Evolutionary conservation across 1,140 invertebrate genomes (phyloP).

Genomic region (Piezodorus guildinii): DNA sequence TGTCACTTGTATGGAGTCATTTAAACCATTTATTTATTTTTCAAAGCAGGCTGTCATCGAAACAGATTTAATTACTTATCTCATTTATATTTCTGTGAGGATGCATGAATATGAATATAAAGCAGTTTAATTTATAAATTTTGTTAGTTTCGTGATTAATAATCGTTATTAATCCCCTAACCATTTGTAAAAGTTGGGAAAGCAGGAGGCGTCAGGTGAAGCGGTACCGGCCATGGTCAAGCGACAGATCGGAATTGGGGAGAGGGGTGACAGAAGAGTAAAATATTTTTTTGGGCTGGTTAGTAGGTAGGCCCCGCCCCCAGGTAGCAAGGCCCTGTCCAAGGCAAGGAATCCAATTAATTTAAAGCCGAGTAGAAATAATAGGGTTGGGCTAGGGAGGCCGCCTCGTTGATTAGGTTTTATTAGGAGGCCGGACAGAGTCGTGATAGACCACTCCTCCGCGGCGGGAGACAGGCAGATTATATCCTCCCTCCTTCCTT

Average conservation of each 20-base stretch:
- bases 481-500: not conserved
- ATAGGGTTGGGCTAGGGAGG: conserved; percentile 22
- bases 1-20: no score
- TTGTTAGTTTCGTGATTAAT: no score
- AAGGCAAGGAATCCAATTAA: conserved; percentile 26
- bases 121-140: no score
- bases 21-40: no score
- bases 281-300: not conserved
- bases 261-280: not conserved
- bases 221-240: not conserved
- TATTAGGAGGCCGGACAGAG: conserved; percentile 16
- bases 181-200: no score
- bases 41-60: no score
- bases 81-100: no score
- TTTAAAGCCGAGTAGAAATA: conserved; percentile 27
- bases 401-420: conserved; percentile 22
- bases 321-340: conserved; percentile 5
- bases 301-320: not conserved
- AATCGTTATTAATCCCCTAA: no score
- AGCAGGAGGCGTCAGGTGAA: not conserved
- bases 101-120: no score
- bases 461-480: conserved; percentile 3
- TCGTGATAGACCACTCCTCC: conserved; percentile 20
- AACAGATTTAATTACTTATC: no score
- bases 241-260: not conserved